phyloP scores from a whole-genome alignment of 2,888 invertebrate species.

The Hanleya hanleyi region DNA sequence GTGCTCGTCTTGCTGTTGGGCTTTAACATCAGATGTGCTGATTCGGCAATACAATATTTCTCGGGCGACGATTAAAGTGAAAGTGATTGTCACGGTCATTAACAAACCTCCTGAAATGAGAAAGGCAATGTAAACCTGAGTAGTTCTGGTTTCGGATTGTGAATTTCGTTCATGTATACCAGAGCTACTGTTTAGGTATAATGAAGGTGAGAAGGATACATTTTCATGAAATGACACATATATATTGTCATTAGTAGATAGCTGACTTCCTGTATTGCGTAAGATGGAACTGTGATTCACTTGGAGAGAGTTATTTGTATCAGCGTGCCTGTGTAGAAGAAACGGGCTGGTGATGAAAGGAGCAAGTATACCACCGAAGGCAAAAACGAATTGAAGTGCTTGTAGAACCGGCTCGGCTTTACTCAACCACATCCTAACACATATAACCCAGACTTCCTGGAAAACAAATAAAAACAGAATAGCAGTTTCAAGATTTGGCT shows the following conservation, averaged over 20 bases:
- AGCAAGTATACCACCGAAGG: background rate
- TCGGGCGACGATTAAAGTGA: too few relatives aligned
- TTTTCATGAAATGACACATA: too few relatives aligned
- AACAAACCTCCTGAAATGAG: conserved; percentile 8
- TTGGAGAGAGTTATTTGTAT: background rate
- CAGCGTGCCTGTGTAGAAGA: background rate
- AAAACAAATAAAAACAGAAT: background rate
- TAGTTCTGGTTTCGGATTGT: background rate
- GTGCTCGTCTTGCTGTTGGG: too few relatives aligned
- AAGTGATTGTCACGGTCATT: conserved; percentile 4
- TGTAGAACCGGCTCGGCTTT: background rate
- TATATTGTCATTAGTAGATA: too few relatives aligned
- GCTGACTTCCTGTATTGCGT: too few relatives aligned
- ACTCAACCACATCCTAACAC: background rate
- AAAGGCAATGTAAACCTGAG: conserved; percentile 14
- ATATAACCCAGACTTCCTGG: background rate
- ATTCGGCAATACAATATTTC: too few relatives aligned
- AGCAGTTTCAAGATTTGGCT: too few relatives aligned
- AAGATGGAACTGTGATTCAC: too few relatives aligned
- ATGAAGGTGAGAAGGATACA: too few relatives aligned
- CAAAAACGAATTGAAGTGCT: background rate
- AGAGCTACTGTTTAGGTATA: background rate
- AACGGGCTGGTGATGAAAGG: background rate
- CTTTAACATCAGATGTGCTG: too few relatives aligned
- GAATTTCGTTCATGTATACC: background rate